Evolutionary conservation across 2,113 vertebrate species (phyloP), one percentile per base, ranked within the genome.

Genomic region (Osmerus eperlanus): DNA sequence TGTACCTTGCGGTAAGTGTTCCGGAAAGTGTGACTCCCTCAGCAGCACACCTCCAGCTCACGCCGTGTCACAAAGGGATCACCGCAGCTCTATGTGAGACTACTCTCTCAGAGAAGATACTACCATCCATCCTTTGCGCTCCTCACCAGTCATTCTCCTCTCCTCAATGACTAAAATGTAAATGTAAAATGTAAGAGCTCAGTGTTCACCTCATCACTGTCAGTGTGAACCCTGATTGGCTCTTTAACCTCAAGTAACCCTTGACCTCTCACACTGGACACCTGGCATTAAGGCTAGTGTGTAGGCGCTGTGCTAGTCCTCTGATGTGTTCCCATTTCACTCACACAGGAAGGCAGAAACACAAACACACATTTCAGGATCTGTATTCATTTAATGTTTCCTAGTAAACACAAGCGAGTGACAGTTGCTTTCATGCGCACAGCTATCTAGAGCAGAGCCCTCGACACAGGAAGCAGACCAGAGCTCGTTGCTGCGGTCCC

Each of bases 141-240:
- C 6, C 13, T 59, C 21, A 21, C 21, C 21, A 21, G 21, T 21
- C 21, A 21, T 21, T 21, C 21, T 21, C 21, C 21, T 21, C 21
- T 21, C 21, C 21, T 21, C 21, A 21, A 21, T 21, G 21, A 21
- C 21, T 21, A 21, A 21, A 21, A 21, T 21, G 21, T 21, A 21
- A 21, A 21, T 21, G 21, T 21, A 21, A 21, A 21, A 21, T 21
- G 21, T 1, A 21, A 69, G 23, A 58, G 52, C 11, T 28, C 12
- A 64, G 5, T n/a, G 36, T 56, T 64, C 66, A 55, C 62, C 47
- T 18, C 59, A 64, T 68, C 51, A 72, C 28, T 11, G 36, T 69
- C 67, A 69, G 78, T 68, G 70, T 72, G 65, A 81, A 71, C 80
- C 60, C 14, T 23, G 23, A 18, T 47, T 36, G 25, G 70, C 64